Evolutionary conservation across 1,140 invertebrate genomes (phyloP).

Genomic region (Tetragnatha versicolor): DNA sequence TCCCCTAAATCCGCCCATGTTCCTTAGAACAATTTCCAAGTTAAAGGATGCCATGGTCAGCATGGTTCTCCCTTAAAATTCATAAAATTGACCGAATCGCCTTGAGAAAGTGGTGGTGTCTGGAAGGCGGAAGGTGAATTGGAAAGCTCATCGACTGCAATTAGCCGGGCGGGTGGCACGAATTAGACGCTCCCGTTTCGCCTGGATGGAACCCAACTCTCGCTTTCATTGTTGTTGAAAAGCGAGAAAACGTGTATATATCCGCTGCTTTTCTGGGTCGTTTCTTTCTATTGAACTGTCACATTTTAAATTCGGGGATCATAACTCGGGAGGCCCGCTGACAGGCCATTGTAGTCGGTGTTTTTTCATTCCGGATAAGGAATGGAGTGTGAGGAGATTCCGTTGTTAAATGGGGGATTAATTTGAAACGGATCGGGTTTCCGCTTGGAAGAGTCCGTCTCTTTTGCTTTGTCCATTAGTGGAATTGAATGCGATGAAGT

Average conservation of each 20-base stretch:
- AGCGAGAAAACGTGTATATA: not conserved
- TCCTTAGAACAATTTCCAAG: no score
- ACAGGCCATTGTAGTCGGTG: not conserved
- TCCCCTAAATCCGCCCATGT: no score
- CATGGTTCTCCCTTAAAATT: no score
- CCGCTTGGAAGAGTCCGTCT: no score
- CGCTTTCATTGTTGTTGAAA: not conserved
- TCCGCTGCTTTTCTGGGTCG: constrained; percentile 27
- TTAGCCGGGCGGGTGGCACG: constrained; percentile 23
- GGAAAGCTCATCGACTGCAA: constrained; percentile 13
- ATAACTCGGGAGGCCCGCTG: not conserved
- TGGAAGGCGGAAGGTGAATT: constrained; percentile 18
- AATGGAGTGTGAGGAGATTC: no score
- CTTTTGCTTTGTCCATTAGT: no score
- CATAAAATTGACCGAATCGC: no score
- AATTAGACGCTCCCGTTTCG: constrained; percentile 32
- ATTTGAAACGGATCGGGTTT: no score
- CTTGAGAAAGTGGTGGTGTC: no score
- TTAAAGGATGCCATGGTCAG: no score
- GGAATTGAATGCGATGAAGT: no score
- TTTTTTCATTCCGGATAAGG: not conserved
- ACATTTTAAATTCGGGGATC: not conserved
- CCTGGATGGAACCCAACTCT: constrained; percentile 4
- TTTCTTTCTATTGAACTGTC: constrained; percentile 13
- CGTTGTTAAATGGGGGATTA: no score